Base-by-base conservation (phyloP, 2,113 vertebrate species). In the Platichthys flesus region DNA sequence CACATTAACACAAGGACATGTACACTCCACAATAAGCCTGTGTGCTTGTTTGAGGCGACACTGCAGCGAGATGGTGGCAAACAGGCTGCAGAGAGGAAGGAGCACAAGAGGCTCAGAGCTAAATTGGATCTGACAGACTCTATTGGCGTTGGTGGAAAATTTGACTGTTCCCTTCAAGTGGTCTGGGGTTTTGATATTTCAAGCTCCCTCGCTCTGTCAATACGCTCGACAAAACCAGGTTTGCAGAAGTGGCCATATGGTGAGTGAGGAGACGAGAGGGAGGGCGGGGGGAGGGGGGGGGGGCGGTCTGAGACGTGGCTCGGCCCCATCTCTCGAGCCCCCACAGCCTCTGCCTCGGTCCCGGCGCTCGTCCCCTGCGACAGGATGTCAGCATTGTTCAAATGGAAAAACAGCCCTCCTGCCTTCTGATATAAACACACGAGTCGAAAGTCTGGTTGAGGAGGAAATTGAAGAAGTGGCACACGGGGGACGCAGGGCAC, bases 381-480 rank as follows among this genome's bases (percentile, higher is more conserved):
- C 82, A 89, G 88, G 78, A 91, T 88, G 91, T 87, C 89, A 88
- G 84, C 80, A 89, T 89, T 90, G 84, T 90, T 90, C 85, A 78
- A 84, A 88, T 81, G 82, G 71, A 83, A 85, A 85, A 89, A 87
- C 85, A 89, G 68, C 61, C 75, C 85, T 81, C 66, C 82, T 71
- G 82, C 71, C 85, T 83, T 77, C 79, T 74, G 83, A 89, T 87
- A 89, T 76, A 88, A 91, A 88, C 92, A 77, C 83, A 81, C 78
- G 80, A 87, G 85, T 84, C 71, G 78, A 66, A 86, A 82, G 79
- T 88, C 82, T 79, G 83, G 66, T 81, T 83, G 80, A 79, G 72
- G 71, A 88, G 86, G 85, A 91, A 91, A 90, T 84, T 86, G 87
- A 88, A 89, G 83, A 79, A 85, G 85, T 88, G 86, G 76, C 83